These are phyloP conservation scores for Hermatobates lingyangjiaoensis DNA, from an alignment of 1,140 invertebrate genomes.

Conservation along the genomic window DNA sequence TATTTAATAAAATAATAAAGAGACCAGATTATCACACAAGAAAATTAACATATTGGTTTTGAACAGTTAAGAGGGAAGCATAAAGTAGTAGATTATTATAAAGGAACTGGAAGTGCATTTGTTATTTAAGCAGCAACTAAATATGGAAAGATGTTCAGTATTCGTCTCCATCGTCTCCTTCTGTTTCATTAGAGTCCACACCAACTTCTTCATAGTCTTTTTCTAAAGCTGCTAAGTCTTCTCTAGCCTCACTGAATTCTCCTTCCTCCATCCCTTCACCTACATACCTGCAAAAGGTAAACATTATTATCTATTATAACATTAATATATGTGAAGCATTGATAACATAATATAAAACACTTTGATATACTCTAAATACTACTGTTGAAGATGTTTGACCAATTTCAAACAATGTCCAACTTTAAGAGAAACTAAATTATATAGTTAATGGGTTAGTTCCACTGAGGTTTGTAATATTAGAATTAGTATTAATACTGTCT, in stretches of 20 bases:
- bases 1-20: no score
- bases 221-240: constrained; percentile 61
- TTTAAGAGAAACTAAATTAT: not conserved
- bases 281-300: constrained; percentile 29
- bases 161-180: constrained; percentile 33
- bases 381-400: not conserved
- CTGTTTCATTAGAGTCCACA: constrained; percentile 34
- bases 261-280: constrained; percentile 52
- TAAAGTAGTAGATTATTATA: no score
- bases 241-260: constrained; percentile 65
- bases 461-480: no score
- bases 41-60: no score
- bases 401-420: not conserved
- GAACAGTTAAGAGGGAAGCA: no score
- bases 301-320: not conserved
- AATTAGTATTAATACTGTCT: no score
- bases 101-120: no score
- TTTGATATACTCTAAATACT: not conserved
- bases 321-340: not conserved
- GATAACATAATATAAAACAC: not conserved
- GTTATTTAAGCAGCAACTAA: no score
- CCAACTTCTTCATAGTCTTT: constrained; percentile 51
- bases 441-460: no score
- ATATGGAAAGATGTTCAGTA: no score
- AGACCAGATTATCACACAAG: no score